These are phyloP conservation scores for Dusona sp. DNA, from an alignment of 2,888 invertebrate species.

Conservation along the genomic window DNA sequence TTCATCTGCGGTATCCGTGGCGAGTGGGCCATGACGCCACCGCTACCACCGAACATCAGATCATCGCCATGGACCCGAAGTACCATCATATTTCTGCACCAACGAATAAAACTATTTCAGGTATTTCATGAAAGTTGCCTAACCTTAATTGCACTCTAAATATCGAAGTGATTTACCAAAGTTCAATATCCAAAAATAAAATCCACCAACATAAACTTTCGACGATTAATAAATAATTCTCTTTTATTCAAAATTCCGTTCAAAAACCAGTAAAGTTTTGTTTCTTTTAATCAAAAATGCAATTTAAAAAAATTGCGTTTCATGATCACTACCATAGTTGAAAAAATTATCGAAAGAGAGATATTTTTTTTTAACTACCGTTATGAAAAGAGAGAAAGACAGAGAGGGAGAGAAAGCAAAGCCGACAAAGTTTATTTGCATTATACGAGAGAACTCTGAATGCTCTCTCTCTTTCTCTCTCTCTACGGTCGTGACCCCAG, in stretches of 20 bases:
- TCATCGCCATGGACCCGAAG: slow-evolving; percentile 91
- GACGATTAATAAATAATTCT: neutral
- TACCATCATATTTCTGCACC: slow-evolving; percentile 90
- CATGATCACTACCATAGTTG: neutral
- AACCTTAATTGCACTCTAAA: neutral
- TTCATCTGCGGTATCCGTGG: slow-evolving; percentile 91
- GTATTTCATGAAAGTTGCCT: slow-evolving; percentile 27
- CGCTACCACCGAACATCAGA: slow-evolving; percentile 86
- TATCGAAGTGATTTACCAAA: neutral
- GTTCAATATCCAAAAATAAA: too few species aligned
- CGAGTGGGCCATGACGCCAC: slow-evolving; percentile 85
- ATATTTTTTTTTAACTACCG: slow-evolving; percentile 21
- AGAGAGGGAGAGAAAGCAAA: slow-evolving; percentile 3
- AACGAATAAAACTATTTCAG: slow-evolving; percentile 67
- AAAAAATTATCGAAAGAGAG: neutral
- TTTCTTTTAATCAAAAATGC: neutral
- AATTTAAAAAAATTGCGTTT: neutral
- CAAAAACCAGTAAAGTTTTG: neutral
- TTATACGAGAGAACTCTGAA: neutral
- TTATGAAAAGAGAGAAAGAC: neutral
- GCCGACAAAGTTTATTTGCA: slow-evolving; percentile 36
- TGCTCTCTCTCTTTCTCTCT: slow-evolving; percentile 9
- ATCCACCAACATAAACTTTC: too few species aligned
- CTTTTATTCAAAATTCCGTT: neutral
- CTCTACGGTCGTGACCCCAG: slow-evolving; percentile 17